Evolutionary conservation across 2,797 vertebrate genomes (phyloP), one percentile per base, ranked within the genome.

Genomic region (Epinephelus awoara): DNA sequence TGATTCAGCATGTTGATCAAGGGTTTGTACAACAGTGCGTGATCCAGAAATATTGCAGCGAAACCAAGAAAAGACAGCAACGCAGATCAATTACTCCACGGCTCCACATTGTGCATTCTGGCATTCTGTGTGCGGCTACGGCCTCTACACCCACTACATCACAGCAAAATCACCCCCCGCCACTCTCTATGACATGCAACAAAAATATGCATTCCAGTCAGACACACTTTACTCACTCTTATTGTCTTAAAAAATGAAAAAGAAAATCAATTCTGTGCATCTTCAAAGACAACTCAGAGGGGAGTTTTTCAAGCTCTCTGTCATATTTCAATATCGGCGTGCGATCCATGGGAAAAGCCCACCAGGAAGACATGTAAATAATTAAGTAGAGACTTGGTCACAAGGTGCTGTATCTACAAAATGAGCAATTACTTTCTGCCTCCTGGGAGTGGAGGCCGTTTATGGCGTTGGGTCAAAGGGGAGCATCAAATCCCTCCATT

Each of bases 301-400:
- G 80, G 89, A 91, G 86, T 90, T 88, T 73, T 92, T 92, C 92
- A 92, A 79, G 89, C 75, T 64, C 58, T 75, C 51, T 47, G 85
- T 88, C 90, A 91, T 91, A 95, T 95, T 96, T 96, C 92, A 96
- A 88, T 94, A 96, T 95, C 92, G 87, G 94, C 88, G 92, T 92
- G 90, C 92, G 90, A 95, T 95, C 95, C 96, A 87, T 88, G 23
- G 66, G 92, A 93, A 92, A 91, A 92, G 93, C 95, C 92, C 95
- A 95, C 94, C 92, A 93, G 93, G 94, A 95, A 94, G 88, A 79
- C 93, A 92, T 95, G 94, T 97, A 96, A 97, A 97, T 97, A 97
- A 97, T 97, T 97, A 96, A 98, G 95, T 93, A 96, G 95, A 87
- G 95, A 95, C 95, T 96, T 94, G 94, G 96, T 96, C 95, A 93